Evolutionary conservation across 2,113 vertebrate species (phyloP).

Genomic region (Sitta europaea): DNA sequence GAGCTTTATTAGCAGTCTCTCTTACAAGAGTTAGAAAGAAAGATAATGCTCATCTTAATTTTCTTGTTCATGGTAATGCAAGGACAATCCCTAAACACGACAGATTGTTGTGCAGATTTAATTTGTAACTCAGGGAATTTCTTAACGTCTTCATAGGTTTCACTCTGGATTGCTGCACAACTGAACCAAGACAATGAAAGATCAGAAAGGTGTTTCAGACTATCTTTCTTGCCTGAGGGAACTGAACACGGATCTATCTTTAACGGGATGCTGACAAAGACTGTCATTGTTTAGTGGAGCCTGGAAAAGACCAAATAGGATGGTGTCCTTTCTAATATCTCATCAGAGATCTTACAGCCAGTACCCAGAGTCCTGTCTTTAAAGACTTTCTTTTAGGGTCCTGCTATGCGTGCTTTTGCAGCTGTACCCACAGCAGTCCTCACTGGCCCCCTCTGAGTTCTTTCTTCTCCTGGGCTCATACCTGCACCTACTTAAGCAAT

Average conservation of each 20-base stretch:
- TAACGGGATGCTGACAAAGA: neutral
- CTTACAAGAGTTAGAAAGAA: neutral
- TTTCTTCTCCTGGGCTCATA: neutral
- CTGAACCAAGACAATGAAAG: neutral
- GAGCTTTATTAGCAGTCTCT: neutral
- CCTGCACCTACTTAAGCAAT: neutral
- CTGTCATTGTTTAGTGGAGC: neutral
- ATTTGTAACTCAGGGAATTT: neutral
- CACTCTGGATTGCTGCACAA: neutral
- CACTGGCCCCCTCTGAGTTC: neutral
- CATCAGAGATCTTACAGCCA: neutral
- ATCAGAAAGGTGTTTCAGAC: neutral
- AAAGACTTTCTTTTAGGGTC: neutral
- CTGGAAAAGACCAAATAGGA: neutral
- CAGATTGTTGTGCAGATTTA: neutral
- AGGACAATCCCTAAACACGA: neutral
- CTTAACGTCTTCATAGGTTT: neutral
- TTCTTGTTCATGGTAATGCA: neutral
- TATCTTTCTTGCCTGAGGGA: neutral
- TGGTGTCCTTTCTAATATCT: accelerated
- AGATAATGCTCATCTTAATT: neutral
- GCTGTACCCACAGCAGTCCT: neutral
- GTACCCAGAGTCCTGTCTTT: neutral
- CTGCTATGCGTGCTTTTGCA: neutral
- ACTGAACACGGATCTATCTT: neutral